Evolutionary conservation across 2,113 vertebrate species (phyloP).

Genomic region (Rynchops niger): DNA sequence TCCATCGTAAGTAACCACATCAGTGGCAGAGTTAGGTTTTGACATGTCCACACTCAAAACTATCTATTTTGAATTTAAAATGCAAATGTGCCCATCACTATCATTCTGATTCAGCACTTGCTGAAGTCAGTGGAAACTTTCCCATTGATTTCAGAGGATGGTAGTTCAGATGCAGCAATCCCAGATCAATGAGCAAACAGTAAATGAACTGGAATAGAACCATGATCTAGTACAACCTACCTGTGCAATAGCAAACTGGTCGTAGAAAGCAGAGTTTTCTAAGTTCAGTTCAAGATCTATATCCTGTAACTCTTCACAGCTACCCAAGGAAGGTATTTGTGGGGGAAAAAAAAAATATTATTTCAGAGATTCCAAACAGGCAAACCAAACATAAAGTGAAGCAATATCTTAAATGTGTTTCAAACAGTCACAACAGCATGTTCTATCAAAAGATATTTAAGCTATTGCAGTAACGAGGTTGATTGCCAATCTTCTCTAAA

Average conservation of each 20-base stretch:
- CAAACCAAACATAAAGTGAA: neutral
- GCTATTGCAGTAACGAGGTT: neutral
- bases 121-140: conserved; percentile 11
- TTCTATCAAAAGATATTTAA: neutral
- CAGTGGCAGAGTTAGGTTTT: neutral
- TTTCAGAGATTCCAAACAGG: neutral
- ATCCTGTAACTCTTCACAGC: conserved; percentile 93
- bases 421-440: neutral
- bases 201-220: neutral
- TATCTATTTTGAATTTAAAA: neutral
- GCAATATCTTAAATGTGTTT: neutral
- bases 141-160: neutral
- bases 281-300: conserved; percentile 88
- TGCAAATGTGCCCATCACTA: neutral
- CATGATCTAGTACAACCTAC: conserved; percentile 62
- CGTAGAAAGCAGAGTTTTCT: conserved; percentile 94
- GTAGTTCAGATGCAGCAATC: neutral
- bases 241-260: conserved; percentile 95
- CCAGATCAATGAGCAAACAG: neutral
- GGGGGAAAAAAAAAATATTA: neutral
- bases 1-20: neutral
- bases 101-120: neutral
- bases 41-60: neutral
- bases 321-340: conserved; percentile 49
- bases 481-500: neutral